A percentile compares a stretch with the other conserved stretches of the same genome.
phyloP scores from a whole-genome alignment of 2,797 vertebrate species.

The Oreochromis grahami region DNA sequence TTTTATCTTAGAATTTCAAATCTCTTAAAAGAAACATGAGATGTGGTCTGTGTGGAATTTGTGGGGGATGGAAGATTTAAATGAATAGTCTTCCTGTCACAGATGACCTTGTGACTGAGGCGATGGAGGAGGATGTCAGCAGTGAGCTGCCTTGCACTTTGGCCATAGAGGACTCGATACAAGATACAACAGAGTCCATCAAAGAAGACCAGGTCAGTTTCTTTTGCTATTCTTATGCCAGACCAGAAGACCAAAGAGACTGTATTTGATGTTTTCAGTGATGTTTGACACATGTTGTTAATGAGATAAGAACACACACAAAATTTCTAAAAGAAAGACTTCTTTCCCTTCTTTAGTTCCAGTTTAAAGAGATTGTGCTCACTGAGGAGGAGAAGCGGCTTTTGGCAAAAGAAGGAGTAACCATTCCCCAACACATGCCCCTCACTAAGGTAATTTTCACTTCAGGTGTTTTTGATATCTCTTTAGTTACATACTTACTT shows the following conservation, averaged over 20 bases:
- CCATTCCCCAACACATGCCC: slow-evolving; percentile 79
- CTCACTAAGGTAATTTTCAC: slow-evolving; percentile 82
- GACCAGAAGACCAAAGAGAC: neutral
- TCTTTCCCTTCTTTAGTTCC: slow-evolving; percentile 59
- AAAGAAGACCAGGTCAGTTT: slow-evolving; percentile 59
- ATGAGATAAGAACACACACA: neutral
- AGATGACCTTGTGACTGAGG: slow-evolving; percentile 75
- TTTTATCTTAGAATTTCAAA: neutral
- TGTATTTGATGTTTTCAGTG: neutral
- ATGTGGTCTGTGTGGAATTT: neutral
- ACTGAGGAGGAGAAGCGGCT: slow-evolving; percentile 87
- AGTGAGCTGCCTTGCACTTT: slow-evolving; percentile 73
- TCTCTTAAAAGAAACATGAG: neutral
- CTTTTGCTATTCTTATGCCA: neutral
- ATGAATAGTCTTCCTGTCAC: neutral
- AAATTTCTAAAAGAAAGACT: neutral
- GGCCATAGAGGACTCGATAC: slow-evolving; percentile 66
- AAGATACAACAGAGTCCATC: slow-evolving; percentile 7
- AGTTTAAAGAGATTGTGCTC: slow-evolving; percentile 78
- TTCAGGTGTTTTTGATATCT: neutral
- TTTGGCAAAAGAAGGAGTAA: slow-evolving; percentile 82
- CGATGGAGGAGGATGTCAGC: slow-evolving; percentile 62
- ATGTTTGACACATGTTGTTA: neutral
- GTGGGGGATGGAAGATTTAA: neutral
- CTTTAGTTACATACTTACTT: neutral